A percentile compares a stretch with the other conserved stretches of the same genome.
Conservation (phyloP, 2,888 invertebrate species). For the Chymomyza procnemis region DNA sequence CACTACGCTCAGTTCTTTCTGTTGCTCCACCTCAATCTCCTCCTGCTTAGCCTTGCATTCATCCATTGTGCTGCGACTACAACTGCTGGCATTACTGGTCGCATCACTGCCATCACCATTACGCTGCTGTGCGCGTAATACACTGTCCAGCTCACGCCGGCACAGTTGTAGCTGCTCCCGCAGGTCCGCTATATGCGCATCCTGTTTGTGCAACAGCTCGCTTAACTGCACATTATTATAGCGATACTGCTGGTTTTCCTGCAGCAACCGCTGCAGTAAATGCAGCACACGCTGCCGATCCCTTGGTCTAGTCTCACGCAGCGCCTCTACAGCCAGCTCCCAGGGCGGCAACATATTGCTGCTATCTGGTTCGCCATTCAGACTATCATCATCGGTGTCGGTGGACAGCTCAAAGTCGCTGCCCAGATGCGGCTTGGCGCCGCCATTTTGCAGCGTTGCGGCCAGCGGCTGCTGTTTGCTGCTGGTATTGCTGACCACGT, state of each 20-base stretch:
- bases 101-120: slow-evolving; percentile 15
- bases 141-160: slow-evolving; percentile 68
- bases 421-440: slow-evolving; percentile 56
- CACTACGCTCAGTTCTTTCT: slow-evolving; percentile 21
- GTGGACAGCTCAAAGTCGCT: slow-evolving; percentile 85
- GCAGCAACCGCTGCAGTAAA: slow-evolving; percentile 74
- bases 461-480: slow-evolving; percentile 24
- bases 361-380: slow-evolving; percentile 78
- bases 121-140: slow-evolving; percentile 39
- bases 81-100: slow-evolving; percentile 14
- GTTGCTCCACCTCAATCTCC: slow-evolving; percentile 1
- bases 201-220: slow-evolving; percentile 74
- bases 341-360: slow-evolving; percentile 77
- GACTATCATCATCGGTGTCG: slow-evolving; percentile 86
- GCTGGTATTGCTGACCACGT: slow-evolving; percentile 77
- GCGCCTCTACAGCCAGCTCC: slow-evolving; percentile 77
- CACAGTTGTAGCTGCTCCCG: slow-evolving; percentile 75
- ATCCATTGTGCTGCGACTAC: slow-evolving; percentile 37
- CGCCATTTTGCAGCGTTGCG: slow-evolving; percentile 43
- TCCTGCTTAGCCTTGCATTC: slow-evolving; percentile 21
- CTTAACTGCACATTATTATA: slow-evolving; percentile 74
- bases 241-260: slow-evolving; percentile 77
- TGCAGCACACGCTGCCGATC: slow-evolving; percentile 77
- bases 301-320: slow-evolving; percentile 75
- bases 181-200: slow-evolving; percentile 75